phyloP scores from a whole-genome alignment of 2,113 vertebrate species.

The Percopsis transmontana region DNA sequence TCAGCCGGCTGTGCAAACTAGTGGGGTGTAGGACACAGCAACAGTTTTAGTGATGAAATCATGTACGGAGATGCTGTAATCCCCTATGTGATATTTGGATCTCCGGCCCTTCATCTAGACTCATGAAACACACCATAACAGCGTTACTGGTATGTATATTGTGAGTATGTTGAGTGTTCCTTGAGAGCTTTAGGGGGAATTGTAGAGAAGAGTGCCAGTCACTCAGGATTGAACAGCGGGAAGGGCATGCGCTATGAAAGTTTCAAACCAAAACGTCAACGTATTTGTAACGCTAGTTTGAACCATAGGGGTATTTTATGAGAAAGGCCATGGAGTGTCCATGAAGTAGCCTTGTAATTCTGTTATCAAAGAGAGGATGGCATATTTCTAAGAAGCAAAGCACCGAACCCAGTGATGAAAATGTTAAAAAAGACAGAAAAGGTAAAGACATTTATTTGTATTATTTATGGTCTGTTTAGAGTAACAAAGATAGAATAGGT shows the following conservation, averaged over 20 bases:
- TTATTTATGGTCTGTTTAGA: slow-evolving; percentile 21
- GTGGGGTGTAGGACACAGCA: slow-evolving; percentile 30
- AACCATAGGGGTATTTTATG: no score
- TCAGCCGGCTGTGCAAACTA: slow-evolving; percentile 2
- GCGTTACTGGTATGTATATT: slow-evolving; percentile 32
- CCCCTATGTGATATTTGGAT: slow-evolving; percentile 26
- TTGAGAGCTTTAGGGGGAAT: no score
- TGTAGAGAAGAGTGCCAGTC: no score
- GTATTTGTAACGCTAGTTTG: no score
- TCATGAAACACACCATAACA: slow-evolving; percentile 52
- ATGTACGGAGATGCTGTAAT: slow-evolving; percentile 60
- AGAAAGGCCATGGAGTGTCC: no score
- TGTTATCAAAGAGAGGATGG: neutral
- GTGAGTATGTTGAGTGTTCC: no score
- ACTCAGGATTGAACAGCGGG: no score
- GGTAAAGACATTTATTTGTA: slow-evolving; percentile 19
- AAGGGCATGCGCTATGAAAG: no score
- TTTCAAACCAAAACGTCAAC: no score
- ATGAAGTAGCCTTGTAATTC: no score
- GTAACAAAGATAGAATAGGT: slow-evolving; percentile 26
- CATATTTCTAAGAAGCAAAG: neutral
- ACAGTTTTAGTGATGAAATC: slow-evolving; percentile 66
- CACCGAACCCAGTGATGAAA: neutral
- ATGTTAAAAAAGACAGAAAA: neutral
- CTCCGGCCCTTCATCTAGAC: slow-evolving; percentile 51